These are phyloP conservation scores for Madoqua kirkii DNA, from an alignment of 2,113 vertebrate genomes.

Conservation along the genomic window DNA sequence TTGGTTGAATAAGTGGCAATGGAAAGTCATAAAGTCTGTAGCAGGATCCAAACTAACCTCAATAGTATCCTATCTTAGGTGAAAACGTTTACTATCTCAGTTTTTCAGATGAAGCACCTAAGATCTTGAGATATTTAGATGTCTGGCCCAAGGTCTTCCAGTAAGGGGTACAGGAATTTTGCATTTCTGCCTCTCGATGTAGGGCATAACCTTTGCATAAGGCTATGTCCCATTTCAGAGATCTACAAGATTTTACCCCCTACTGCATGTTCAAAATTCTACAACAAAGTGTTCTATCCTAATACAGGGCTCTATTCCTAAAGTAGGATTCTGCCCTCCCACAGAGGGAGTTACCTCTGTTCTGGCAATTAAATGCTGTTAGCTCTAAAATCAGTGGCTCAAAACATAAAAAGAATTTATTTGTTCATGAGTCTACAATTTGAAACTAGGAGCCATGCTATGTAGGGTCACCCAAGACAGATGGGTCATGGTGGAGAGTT, in stretches of 20 bases:
- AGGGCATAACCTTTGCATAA: neutral
- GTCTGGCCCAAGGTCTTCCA: neutral
- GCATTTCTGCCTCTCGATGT: neutral
- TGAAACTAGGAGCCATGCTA: neutral
- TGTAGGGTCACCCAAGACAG: neutral
- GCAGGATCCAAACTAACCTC: neutral
- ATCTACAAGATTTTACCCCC: neutral
- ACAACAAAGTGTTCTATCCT: neutral
- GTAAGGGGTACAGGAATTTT: neutral
- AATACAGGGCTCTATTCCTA: neutral
- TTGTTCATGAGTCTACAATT: neutral
- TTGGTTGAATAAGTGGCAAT: neutral
- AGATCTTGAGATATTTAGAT: neutral
- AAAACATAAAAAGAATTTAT: neutral
- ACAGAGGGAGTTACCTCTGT: neutral
- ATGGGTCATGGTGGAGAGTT: neutral
- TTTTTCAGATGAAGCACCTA: neutral
- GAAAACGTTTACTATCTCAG: neutral
- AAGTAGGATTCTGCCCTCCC: neutral
- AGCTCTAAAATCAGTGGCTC: neutral
- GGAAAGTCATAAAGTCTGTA: neutral
- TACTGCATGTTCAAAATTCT: neutral
- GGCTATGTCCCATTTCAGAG: neutral
- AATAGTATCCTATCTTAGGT: neutral
- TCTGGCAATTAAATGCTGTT: neutral